These are phyloP conservation scores for Prosopocoilus inquinatus DNA, from an alignment of 2,888 invertebrate species.

Conservation along the genomic window DNA sequence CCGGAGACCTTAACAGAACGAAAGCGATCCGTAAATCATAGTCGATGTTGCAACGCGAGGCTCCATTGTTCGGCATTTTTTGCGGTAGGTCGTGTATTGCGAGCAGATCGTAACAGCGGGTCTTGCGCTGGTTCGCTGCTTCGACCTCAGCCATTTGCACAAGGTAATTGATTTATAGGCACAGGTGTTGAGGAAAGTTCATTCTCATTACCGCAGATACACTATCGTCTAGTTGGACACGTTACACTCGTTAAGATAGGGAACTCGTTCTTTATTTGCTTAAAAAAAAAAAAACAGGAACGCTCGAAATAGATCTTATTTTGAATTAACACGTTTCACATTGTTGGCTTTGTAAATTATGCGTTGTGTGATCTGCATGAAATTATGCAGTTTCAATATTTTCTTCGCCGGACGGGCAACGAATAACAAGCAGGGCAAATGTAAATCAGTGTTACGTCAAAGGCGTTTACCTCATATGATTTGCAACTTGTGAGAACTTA, in stretches of 20 bases:
- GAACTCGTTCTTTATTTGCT: neutral
- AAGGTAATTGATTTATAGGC: conserved; percentile 4
- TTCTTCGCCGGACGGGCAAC: no score
- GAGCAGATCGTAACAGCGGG: neutral
- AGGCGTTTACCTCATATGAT: no score
- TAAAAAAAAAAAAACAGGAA: neutral
- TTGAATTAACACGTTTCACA: neutral
- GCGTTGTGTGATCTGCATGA: no score
- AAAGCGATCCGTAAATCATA: conserved; percentile 3
- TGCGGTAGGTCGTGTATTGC: conserved; percentile 1
- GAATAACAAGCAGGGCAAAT: no score
- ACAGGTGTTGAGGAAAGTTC: conserved; percentile 1
- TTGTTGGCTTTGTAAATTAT: no score
- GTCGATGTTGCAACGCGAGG: neutral
- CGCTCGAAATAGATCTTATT: conserved; percentile 3
- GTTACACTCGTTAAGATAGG: neutral
- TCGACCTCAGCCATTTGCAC: conserved; percentile 1
- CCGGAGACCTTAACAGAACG: conserved; percentile 1
- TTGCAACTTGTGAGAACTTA: no score
- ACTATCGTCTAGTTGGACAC: conserved; percentile 1
- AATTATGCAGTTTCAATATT: no score
- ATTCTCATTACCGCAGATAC: conserved; percentile 4
- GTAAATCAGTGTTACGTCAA: no score
- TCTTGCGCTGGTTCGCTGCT: neutral
- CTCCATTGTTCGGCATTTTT: conserved; percentile 1